phyloP scores from a whole-genome alignment of 2,797 vertebrate species.

The Neosilurus hyrtlii region DNA sequence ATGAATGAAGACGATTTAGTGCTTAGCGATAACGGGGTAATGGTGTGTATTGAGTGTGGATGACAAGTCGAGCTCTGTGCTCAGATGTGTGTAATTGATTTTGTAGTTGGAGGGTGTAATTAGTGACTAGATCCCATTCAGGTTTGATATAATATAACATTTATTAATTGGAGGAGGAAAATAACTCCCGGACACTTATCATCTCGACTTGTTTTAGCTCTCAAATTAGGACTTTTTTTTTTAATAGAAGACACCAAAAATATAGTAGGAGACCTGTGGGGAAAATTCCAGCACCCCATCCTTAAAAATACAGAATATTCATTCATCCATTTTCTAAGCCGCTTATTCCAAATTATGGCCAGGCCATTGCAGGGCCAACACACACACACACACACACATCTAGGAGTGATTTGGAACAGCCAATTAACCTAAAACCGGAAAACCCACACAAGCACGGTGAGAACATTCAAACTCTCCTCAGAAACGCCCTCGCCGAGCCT shows the following conservation, averaged over 20 bases:
- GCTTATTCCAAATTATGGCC: too few species aligned
- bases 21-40: background rate
- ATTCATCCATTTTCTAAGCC: too few species aligned
- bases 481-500: too few species aligned
- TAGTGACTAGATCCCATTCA: conserved; percentile 13
- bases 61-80: background rate
- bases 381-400: too few species aligned
- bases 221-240: background rate
- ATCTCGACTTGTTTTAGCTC: background rate
- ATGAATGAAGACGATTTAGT: background rate
- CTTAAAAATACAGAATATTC: too few species aligned
- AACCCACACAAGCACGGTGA: too few species aligned
- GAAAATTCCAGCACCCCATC: too few species aligned
- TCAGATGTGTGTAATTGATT: background rate
- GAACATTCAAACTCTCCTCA: too few species aligned
- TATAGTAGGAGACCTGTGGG: background rate
- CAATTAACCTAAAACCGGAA: too few species aligned
- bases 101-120: background rate
- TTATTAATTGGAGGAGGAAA: conserved; percentile 6
- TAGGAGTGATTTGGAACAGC: too few species aligned
- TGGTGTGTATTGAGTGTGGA: background rate
- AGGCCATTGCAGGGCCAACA: too few species aligned
- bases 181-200: background rate
- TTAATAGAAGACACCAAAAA: background rate
- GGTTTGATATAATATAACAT: background rate